Evolutionary conservation across 92 coral and sea anemone species (phyloP), one percentile per base, ranked within the genome.

Genomic region (Phenganax subtilis): DNA sequence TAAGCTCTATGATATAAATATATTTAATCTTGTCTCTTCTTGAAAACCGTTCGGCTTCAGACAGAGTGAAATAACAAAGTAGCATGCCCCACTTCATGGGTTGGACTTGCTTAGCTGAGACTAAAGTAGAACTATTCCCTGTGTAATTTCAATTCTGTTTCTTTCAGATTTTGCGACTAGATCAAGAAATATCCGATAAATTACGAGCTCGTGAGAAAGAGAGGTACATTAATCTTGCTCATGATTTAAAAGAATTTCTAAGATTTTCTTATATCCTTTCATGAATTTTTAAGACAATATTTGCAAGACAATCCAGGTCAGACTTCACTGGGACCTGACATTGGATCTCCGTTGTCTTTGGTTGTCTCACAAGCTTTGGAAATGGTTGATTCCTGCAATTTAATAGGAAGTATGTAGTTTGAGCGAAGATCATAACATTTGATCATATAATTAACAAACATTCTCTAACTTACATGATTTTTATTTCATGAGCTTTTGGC

Each of bases 101-200:
- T 37, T 37, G 5, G 5, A 37, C 5, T 37, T 37, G 5, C 5
- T 37, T 5, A 37, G 47, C 47, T 37, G 47, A 5, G 31, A 53
- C 28, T 14, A 14, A 62, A 62, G 14, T 25, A 57, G 29, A 67
- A 58, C 54, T 12, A 82, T 57, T 16, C 7, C 65, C 15, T 16
- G 72, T 8, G 65, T 47, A 30, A 30, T 14, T 64, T 9, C 28
- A 14, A 75, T 57, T 31, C 20, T 65, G 63, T 8, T 29, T 12
- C 57, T 30, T 71, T 27, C 77, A 93, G 97, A 87, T 92, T 54
- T 96, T 91, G 75, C 92, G 88, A 52, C 80, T 86, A 54, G 96
- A 91, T 63, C 88, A 85, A 75, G 93, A 93, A 81, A 84, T 90
- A 55, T 85, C 91, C 57, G 78, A 75, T 31, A 69, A 86, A 15